Evolutionary conservation across 2,113 vertebrate genomes (phyloP).

Genomic region (Cyphomyrus discorhynchus): DNA sequence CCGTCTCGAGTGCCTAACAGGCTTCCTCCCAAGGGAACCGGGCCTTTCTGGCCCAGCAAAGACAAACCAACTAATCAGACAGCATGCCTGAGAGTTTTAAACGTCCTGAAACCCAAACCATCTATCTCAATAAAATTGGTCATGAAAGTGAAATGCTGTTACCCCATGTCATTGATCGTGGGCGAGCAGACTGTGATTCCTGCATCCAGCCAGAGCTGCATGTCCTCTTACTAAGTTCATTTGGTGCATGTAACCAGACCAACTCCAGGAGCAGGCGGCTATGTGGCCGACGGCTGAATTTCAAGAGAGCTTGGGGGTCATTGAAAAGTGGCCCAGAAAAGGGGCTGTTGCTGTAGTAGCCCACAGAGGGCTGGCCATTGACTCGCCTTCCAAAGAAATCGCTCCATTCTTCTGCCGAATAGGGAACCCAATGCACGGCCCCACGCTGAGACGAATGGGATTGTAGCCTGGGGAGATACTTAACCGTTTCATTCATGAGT

Average conservation of each 20-base stretch:
- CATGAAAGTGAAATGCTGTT: neutral
- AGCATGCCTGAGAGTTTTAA: constrained; percentile 20
- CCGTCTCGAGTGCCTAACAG: constrained; percentile 31
- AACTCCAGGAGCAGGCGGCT: neutral
- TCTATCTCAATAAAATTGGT: constrained; percentile 21
- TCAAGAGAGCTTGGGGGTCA: neutral
- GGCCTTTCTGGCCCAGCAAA: neutral
- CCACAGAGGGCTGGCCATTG: neutral
- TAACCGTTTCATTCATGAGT: neutral
- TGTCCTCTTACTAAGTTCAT: neutral
- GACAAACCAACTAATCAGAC: neutral
- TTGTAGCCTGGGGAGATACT: neutral
- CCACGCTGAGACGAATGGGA: neutral
- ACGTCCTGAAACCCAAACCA: neutral
- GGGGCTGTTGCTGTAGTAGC: neutral
- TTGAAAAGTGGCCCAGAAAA: neutral
- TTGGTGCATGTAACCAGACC: neutral
- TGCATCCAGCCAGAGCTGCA: neutral
- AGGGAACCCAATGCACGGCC: neutral
- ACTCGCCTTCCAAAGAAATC: neutral
- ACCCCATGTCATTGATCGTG: neutral
- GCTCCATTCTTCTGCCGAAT: neutral
- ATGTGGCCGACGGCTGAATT: neutral
- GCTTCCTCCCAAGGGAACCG: neutral
- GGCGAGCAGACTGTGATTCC: neutral